Base-by-base conservation (phyloP, 2,888 invertebrate species). In the Rhingia campestris region DNA sequence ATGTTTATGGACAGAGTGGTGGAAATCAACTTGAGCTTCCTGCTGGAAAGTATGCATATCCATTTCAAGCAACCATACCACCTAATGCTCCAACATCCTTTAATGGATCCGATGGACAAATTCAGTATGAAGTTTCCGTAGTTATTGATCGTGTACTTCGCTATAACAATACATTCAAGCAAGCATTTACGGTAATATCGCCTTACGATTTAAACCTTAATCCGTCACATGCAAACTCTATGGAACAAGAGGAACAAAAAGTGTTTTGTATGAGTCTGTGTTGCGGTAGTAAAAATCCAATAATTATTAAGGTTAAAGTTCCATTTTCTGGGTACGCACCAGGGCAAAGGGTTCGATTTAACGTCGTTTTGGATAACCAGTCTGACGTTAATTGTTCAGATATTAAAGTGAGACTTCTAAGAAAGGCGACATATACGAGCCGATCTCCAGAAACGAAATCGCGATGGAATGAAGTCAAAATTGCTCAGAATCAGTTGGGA, bases 141-240 rank as follows among this genome's bases (percentile, higher is more conserved):
- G 94, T 94, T 0, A 92, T 97, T 32, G 97, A 97, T 90, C 93
- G 96, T 7, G 96, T 97, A 3, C 96, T 96, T 95, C 96, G 96
- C 87, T 95, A 95, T 90, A 96, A 97, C 90, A 95, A 96, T 87
- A 95, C 95, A 81, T 94, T 94, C n/a, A 96, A 96, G 90, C 93
- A 93, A 89, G 94, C 95, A 4, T 97, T 97, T 88, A 96, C 95
- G 39, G 95, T 97, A 7, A 93, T 96, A 70, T 94, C 95, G 79
- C 94, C 95, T 7, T 92, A 96, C 87, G 97, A 97, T 91, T 93
- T 97, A 81, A 97, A 97, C 91, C 92, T 93, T 73, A 94, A 95
- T 89, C 92, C 93, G 6, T 93, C 93, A 79, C 93, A 95, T 81
- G 92, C 92, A 91, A 93, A 94, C 90, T 94, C 95, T 3, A 92